Evolutionary conservation across 2,888 invertebrate genomes (phyloP).

Genomic region (Agrochola lota): DNA sequence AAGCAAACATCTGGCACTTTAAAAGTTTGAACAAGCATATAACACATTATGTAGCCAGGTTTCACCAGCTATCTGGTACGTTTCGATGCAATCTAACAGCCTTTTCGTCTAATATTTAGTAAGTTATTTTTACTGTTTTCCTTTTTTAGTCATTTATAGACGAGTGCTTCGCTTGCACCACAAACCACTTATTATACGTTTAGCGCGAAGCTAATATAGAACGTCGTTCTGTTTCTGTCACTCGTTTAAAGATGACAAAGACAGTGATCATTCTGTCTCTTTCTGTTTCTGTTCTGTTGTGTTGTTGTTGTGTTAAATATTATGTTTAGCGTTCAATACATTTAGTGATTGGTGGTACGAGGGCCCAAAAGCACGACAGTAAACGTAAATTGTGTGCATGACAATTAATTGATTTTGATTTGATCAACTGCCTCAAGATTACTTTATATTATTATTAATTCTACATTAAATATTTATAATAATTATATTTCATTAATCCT

Average conservation of each 20-base stretch:
- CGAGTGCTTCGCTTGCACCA: neutral
- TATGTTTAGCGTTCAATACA: neutral
- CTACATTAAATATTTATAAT: neutral
- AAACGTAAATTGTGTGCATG: too few species aligned
- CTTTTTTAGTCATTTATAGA: neutral
- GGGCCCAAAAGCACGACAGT: neutral
- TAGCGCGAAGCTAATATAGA: too few species aligned
- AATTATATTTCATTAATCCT: neutral
- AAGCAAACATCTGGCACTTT: conserved; percentile 5
- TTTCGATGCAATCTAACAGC: neutral
- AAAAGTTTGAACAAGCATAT: conserved; percentile 3
- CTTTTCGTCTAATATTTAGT: too few species aligned
- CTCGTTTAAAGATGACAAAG: neutral
- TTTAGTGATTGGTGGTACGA: too few species aligned
- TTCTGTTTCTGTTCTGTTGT: too few species aligned
- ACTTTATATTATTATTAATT: neutral
- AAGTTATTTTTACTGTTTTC: neutral
- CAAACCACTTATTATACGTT: neutral
- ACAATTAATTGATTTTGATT: conserved; percentile 3
- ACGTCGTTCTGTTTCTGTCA: neutral
- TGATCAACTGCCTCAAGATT: neutral
- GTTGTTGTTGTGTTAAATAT: neutral
- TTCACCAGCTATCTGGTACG: neutral
- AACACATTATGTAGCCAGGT: neutral
- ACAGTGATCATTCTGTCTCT: too few species aligned